phyloP scores from a whole-genome alignment of 2,797 vertebrate species.

The Cercopithecus hamlyni region DNA sequence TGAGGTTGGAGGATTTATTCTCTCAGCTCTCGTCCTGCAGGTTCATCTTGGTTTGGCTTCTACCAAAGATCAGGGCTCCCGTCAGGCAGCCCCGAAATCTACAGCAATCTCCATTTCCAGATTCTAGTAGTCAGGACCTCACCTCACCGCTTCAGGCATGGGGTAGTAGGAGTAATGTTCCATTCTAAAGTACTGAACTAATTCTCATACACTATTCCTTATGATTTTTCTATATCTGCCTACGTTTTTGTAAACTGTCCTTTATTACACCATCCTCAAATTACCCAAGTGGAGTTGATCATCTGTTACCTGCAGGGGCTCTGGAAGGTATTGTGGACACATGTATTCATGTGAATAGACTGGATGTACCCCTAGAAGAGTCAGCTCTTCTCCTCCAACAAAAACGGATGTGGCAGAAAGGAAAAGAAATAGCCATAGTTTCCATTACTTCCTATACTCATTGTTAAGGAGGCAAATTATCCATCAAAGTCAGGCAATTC shows the following conservation, averaged over 20 bases:
- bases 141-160: neutral
- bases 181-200: neutral
- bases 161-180: neutral
- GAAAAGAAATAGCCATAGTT: conserved; percentile 6
- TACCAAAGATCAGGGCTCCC: neutral
- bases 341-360: neutral
- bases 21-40: neutral
- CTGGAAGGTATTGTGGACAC: neutral
- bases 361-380: neutral
- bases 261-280: neutral
- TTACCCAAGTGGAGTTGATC: neutral
- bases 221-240: neutral
- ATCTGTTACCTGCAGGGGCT: neutral
- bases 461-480: conserved; percentile 32
- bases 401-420: conserved; percentile 1
- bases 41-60: neutral
- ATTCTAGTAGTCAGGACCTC: neutral
- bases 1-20: neutral
- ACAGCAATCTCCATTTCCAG: neutral
- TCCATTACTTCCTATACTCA: neutral
- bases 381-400: neutral
- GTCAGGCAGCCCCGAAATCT: neutral
- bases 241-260: neutral
- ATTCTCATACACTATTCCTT: neutral
- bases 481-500: conserved; percentile 37